Evolutionary conservation across 2,797 vertebrate species (phyloP), one percentile per base, ranked within the genome.

Genomic region (Mormyrus hasselquistii): DNA sequence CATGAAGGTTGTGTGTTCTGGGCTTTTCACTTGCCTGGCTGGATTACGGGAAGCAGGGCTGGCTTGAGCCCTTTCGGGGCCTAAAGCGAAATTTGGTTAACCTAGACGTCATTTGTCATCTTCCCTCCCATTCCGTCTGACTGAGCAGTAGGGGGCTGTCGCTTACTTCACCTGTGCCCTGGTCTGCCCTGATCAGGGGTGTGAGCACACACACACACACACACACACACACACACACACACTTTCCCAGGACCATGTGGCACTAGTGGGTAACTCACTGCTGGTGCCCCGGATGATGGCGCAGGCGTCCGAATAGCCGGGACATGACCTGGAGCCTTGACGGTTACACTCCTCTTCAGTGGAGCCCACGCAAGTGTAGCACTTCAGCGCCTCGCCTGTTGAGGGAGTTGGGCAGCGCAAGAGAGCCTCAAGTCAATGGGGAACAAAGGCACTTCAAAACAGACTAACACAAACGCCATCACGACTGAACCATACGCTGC

Each of bases 291-390:
- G 94, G 73, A 98, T 96, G 89, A 96, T 90, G 0, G 97, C 95
- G 2, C 97, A 98, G 0, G 97, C 97, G 22, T 98, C 97, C 0
- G 97, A 97, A 88, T 95, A 95, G 91, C 94, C 95, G 4, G 97
- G 97, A 44, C 97, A 98, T 9, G 94, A 92, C 93, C 96, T 97
- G 55, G 95, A 94, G 49, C 97, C 97, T 93, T 98, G 97, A 0
- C 93, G 96, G 94, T 98, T 98, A 93, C 97, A 98, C 92, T 97
- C 97, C 0, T 97, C 95, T 49, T 98, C 96, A 79, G 94, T 97
- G 76, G 97, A 96, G 76, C 96, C 97, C 94, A 97, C 97, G 38
- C 97, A 98, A 88, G 96, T 97, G 89, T 96, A 97, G 94, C 97
- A 98, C 49, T 92, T 94, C 90, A 98, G 95, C 1, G 96, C 95